These are phyloP conservation scores for Stylophora pistillata DNA, from an alignment of 64 coral and sea anemone species.

Conservation along the genomic window DNA sequence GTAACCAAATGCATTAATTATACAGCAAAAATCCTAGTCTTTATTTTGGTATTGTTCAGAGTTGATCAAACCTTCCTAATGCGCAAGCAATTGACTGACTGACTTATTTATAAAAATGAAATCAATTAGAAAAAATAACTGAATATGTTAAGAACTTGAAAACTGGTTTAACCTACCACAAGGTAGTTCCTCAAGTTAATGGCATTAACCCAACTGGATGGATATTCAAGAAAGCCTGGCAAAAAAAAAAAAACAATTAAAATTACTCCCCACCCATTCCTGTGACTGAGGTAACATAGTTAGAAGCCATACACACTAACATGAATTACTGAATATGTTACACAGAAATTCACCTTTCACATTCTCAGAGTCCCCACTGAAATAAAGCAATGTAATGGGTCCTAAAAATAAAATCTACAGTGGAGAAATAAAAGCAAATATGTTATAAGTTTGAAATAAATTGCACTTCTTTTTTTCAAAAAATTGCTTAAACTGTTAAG, in stretches of 20 bases:
- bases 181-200: slow-evolving; percentile 91
- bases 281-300: too few relatives aligned
- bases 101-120: not conserved
- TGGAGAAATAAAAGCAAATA: too few relatives aligned
- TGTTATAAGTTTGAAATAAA: not conserved
- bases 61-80: too few relatives aligned
- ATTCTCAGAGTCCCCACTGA: slow-evolving; percentile 48
- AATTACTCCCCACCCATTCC: not conserved
- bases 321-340: too few relatives aligned
- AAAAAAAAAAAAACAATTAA: not conserved
- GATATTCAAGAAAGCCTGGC: slow-evolving; percentile 65
- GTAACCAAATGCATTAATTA: too few relatives aligned
- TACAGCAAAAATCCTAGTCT: too few relatives aligned
- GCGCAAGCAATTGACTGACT: too few relatives aligned
- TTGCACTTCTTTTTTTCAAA: not conserved
- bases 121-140: not conserved
- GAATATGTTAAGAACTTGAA: slow-evolving; percentile 12
- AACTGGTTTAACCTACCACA: slow-evolving; percentile 74
- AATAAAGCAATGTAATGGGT: slow-evolving; percentile 68
- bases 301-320: too few relatives aligned
- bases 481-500: not conserved
- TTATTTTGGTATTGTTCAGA: too few relatives aligned
- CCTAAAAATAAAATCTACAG: slow-evolving; percentile 89
- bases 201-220: slow-evolving; percentile 58
- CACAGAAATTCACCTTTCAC: slow-evolving; percentile 48